Base-by-base conservation (phyloP, 2,888 invertebrate species). In the Torymus aiolomorphi region DNA sequence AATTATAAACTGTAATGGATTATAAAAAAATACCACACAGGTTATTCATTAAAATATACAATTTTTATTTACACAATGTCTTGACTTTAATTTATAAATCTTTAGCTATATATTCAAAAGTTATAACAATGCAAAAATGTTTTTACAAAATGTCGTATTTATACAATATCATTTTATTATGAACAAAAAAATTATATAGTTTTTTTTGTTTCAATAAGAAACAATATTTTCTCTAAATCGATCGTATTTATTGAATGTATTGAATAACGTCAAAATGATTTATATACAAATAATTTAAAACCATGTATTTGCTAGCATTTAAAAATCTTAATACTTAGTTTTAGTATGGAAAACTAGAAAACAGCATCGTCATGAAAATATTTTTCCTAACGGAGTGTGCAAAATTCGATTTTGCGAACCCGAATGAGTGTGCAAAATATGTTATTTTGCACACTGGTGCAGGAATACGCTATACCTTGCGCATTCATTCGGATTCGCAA, bases 51-150 rank as follows among this genome's bases (percentile, higher is more conserved):
- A 75, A 75, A 75, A 75, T 75, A 67, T 75, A 75, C 57, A 65
- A 74, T 65, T 74, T 75, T 59, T 75, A 75, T 75, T 75, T 75
- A 75, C 75, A 75, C 13, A 18, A 42, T 42, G 56, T 52, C 16
- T 66, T 76, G 31, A 76, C 16, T 18, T 62, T 76, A 13, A 62
- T 70, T n/a, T 76, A 49, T 56, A 76, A 16, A 18, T 70, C 14
- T 49, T 67, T 67, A 67, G 24, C 61, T 16, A 61, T 13, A 49
- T 52, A 74, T 75, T 49, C 18, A 76, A 70, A 70, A 63, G 24
- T 62, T 18, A 56, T 57, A 76, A 59, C 52, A 24, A 59, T 75
- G 57, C 20, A 75, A 76, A 76, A 76, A 56, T 70, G 51, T 61
- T n/a, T 63, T 62, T 61, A 70, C 16, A 62, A 61, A 59, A 42